A percentile compares a stretch with the other conserved stretches of the same genome.
Conservation (phyloP, 1,140 invertebrate genomes). For the Protaetia brevitarsis region DNA sequence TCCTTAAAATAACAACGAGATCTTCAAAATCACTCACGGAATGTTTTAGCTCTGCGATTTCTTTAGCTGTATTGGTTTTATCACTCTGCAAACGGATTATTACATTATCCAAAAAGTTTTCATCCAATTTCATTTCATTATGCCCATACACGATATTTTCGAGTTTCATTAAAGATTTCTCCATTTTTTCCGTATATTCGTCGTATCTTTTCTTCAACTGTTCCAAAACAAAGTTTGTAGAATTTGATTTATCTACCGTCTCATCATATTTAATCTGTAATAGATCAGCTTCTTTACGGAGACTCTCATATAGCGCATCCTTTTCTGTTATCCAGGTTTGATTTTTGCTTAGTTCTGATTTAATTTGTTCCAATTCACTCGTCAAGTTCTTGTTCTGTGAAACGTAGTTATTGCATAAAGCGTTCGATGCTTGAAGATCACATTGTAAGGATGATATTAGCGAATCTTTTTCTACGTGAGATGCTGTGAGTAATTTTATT, state of each 20-base stretch:
- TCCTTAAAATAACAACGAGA: not conserved
- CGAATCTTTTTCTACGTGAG: not conserved
- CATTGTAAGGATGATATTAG: not conserved
- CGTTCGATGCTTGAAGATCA: not conserved
- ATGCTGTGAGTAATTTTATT: not conserved
- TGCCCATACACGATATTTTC: not conserved
- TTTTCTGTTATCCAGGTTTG: not conserved
- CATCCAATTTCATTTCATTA: not conserved
- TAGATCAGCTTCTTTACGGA: not conserved
- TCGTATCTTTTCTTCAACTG: conserved; percentile 4
- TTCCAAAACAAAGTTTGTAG: conserved; percentile 2
- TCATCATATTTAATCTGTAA: conserved; percentile 8
- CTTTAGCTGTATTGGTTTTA: not conserved
- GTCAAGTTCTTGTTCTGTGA: not conserved
- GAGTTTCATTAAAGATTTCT: not conserved
- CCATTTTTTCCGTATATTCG: not conserved
- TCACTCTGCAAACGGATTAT: not conserved
- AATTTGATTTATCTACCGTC: conserved; percentile 4
- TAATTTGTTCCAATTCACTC: not conserved
- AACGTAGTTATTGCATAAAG: not conserved
- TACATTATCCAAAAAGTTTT: conserved; percentile 5
- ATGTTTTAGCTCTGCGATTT: conserved; percentile 2
- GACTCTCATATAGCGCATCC: not conserved
- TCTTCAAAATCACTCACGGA: conserved; percentile 7
- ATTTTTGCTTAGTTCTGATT: not conserved